Evolutionary conservation across 2,113 vertebrate genomes (phyloP).

Genomic region (Opisthocomus hoazin): DNA sequence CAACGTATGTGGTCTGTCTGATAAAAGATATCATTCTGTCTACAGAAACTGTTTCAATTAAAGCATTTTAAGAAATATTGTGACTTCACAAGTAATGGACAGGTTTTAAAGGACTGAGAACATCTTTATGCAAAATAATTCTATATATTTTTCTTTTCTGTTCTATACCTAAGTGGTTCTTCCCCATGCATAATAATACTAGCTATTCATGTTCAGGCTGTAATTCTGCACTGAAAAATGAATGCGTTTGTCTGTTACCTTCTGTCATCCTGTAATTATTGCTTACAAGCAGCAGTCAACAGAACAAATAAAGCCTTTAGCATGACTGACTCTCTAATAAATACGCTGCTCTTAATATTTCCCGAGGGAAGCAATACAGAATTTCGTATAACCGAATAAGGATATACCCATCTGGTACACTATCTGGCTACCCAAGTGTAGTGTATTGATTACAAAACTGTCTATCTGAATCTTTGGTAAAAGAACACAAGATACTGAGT

Average conservation of each 20-base stretch:
- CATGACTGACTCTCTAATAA: neutral
- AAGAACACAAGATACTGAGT: neutral
- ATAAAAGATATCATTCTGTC: neutral
- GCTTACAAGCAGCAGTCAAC: neutral
- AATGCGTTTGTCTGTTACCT: neutral
- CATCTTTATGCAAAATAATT: neutral
- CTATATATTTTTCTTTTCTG: neutral
- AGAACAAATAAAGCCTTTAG: neutral
- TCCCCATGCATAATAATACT: neutral
- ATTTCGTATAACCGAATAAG: neutral
- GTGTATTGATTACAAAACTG: neutral
- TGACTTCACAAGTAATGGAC: neutral
- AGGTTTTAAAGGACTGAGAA: neutral
- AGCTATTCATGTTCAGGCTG: neutral
- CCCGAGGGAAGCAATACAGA: neutral
- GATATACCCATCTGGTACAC: neutral
- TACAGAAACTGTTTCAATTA: neutral
- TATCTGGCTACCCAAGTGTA: neutral
- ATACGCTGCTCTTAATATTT: neutral
- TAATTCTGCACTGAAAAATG: neutral
- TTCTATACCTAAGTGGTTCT: neutral
- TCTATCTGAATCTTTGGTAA: neutral
- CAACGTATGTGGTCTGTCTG: fast-evolving
- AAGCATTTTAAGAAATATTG: neutral
- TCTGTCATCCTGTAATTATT: neutral